Evolutionary conservation across 2,113 vertebrate genomes (phyloP).

Genomic region (Porphyrio hochstetteri): DNA sequence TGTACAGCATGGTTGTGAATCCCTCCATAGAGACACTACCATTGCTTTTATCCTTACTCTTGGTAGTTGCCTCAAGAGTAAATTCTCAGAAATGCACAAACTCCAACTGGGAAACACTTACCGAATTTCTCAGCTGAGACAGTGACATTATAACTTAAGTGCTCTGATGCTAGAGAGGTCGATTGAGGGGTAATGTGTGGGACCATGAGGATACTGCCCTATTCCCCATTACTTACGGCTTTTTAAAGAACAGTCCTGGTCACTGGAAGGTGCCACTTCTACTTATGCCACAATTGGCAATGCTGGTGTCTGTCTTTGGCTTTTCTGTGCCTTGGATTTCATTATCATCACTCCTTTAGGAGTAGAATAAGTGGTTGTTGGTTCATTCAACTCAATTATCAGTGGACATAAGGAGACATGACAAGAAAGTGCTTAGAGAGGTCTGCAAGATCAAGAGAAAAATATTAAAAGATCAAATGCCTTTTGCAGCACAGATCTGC

Average conservation of each 20-base stretch:
- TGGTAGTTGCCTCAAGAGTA: not conserved
- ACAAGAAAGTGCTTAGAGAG: not conserved
- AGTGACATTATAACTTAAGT: not conserved
- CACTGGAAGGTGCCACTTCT: not conserved
- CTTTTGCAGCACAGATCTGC: not conserved
- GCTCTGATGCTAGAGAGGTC: not conserved
- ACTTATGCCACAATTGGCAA: not conserved
- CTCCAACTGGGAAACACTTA: not conserved
- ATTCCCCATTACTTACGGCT: not conserved
- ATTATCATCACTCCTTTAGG: not conserved
- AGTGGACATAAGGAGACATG: not conserved
- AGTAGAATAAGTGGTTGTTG: not conserved
- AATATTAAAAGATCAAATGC: not conserved
- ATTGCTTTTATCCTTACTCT: not conserved
- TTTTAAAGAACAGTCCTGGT: not conserved
- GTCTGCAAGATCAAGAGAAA: not conserved
- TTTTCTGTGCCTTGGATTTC: not conserved
- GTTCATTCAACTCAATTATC: not conserved
- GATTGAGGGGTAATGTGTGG: not conserved
- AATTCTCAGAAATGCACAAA: not conserved
- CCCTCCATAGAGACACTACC: not conserved
- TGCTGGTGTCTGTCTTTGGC: not conserved
- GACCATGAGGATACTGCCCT: not conserved
- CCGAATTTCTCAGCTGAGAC: not conserved
- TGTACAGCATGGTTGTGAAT: constrained; percentile 11